phyloP scores from a whole-genome alignment of 92 coral and sea anemone species.

The Desmophyllum pertusum region DNA sequence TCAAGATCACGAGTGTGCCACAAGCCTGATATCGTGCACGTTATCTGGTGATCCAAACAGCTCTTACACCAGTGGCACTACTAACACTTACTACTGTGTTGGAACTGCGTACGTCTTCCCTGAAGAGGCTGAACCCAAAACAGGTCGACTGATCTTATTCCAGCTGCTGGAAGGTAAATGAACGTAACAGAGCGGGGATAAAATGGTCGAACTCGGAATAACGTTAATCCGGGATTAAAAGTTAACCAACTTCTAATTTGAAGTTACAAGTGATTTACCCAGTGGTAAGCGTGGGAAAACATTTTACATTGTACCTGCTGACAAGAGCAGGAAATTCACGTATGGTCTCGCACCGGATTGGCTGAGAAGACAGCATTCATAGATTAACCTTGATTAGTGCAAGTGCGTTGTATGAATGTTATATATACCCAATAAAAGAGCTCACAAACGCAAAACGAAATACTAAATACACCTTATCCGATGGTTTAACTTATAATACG shows the following conservation, averaged over 20 bases:
- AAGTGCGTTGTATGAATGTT: too few species aligned
- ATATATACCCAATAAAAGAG: too few species aligned
- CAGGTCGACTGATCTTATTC: constrained; percentile 87
- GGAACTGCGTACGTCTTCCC: constrained; percentile 95
- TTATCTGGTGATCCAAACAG: constrained; percentile 82
- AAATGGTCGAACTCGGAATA: too few species aligned
- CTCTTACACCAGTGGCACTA: constrained; percentile 56
- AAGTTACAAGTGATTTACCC: too few species aligned
- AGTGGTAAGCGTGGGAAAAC: not conserved
- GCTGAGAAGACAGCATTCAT: not conserved
- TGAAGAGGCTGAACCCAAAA: constrained; percentile 94
- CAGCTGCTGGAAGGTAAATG: constrained; percentile 85
- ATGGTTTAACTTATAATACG: too few species aligned
- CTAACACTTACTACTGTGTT: constrained; percentile 87
- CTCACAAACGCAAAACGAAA: too few species aligned
- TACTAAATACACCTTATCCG: too few species aligned
- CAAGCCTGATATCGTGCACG: constrained; percentile 92
- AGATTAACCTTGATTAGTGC: too few species aligned
- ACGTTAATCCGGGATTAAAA: too few species aligned
- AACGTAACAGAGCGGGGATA: too few species aligned
- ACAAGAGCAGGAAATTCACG: not conserved
- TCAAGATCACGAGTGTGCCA: constrained; percentile 87
- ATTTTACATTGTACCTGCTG: not conserved
- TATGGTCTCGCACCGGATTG: not conserved
- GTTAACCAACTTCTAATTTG: too few species aligned